These are phyloP conservation scores for Orthonyx spaldingii DNA, from an alignment of 2,113 vertebrate species.

Conservation along the genomic window DNA sequence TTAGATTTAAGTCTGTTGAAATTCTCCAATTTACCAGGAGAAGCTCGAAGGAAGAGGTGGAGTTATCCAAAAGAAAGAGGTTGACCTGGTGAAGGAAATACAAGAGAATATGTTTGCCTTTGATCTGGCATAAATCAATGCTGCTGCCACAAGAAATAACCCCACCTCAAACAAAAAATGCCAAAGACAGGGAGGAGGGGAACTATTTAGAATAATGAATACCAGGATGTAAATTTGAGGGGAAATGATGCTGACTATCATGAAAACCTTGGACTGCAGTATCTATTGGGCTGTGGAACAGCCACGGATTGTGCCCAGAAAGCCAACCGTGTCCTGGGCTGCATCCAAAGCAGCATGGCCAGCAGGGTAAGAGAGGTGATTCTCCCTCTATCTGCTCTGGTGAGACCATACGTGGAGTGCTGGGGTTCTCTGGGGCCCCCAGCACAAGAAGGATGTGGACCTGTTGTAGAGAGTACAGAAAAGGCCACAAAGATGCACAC, in stretches of 20 bases:
- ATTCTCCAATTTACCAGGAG: neutral
- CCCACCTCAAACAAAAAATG: conserved; percentile 47
- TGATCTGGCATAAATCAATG: conserved; percentile 5
- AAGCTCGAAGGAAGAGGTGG: conserved; percentile 33
- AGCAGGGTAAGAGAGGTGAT: neutral
- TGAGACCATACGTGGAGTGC: neutral
- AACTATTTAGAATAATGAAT: conserved; percentile 14
- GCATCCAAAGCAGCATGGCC: neutral
- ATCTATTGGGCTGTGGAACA: neutral
- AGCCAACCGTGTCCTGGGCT: neutral
- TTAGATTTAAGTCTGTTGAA: neutral
- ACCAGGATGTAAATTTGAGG: conserved; percentile 23
- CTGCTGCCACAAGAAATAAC: conserved; percentile 21
- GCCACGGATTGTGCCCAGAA: neutral
- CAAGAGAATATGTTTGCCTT: neutral
- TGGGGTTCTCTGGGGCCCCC: neutral
- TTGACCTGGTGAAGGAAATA: conserved; percentile 38
- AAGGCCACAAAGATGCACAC: neutral
- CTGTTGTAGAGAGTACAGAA: neutral
- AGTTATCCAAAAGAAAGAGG: neutral
- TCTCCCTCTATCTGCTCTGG: neutral
- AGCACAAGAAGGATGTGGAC: neutral
- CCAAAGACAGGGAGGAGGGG: neutral
- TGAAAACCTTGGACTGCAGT: neutral
- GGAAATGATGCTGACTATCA: neutral